Base-by-base conservation (phyloP, 2,888 invertebrate genomes). In the Harpalus rufipes region DNA sequence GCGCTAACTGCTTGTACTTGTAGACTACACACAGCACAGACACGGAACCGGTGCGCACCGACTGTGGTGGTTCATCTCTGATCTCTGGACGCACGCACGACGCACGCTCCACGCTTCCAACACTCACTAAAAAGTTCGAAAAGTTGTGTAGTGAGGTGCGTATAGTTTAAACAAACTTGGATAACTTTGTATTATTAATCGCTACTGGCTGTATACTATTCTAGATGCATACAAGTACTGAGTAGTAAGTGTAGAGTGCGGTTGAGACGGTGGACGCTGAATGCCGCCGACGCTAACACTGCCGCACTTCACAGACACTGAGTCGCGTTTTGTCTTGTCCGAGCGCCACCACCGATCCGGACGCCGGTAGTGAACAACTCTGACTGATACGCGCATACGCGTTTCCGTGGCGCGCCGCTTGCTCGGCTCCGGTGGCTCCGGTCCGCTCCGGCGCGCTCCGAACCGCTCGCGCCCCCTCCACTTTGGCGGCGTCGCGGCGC, bases 401-500 rank as follows among this genome's bases (percentile, higher is more conserved):
- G 89, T 89, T 90, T 89, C 88, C 89, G 89, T 89, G 88, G 88
- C 89, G 88, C 89, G 88, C 88, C 89, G 87, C 87, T 87, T 87
- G 32, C 25, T 59, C 86, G 86, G 86, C 87, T 86, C 86, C 86
- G 86, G 86, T 86, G 86, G 86, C 87, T 86, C 86, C 86, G 86
- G 86, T 86, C 85, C 83, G 86, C 85, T 87, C 80, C 84, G 81
- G 85, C 84, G 85, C 86, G 85, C 86, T 85, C 86, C 85, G 76
- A 85, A 85, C 87, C 86, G 84, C 65, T 78, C 32, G 32, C 32
- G 63, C 74, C 51, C 51, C 80, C 68, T 44, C 12, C 10, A 44
- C 61, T 56, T 56, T 12, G 16, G 63, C 16, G 61, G 80, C 76
- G 59, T 72, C 76, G 25, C 61, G 61, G 59, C 41, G 32, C 78